Evolutionary conservation across 2,888 invertebrate species (phyloP), one percentile per base, ranked within the genome.

Genomic region (Cryptophagus acutangulus): DNA sequence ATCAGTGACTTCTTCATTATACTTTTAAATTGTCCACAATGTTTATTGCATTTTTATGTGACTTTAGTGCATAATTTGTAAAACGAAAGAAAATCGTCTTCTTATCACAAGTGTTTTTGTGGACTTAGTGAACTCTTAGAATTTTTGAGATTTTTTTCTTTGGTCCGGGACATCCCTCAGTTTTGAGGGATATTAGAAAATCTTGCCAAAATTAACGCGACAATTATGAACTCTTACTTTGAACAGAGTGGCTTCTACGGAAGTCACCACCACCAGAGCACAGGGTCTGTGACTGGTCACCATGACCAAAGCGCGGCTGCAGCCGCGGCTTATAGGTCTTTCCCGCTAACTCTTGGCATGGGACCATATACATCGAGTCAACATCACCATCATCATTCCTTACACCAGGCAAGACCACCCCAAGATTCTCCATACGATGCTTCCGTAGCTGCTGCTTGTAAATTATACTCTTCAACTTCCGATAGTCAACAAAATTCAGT

Each of bases 201-300:
- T 38, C 48, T 43, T 33, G 52, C 40, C 62, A 62, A 62, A 60
- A 62, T 62, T 62, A 61, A 62, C 56, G 59, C 62, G 40, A 54
- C 60, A 58, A 81, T 71, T 71, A 92, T 92, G 92, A 92, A 91
- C 85, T 91, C 91, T 70, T 93, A 92, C 73, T 93, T 92, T 72
- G 92, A 92, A 77, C 92, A 92, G 77, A 86, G 87, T 72, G 91
- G 91, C 72, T 93, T 93, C 77, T 92, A 93, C 76, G 90, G 91
- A 65, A 79, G 84, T 63, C 89, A 90, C 72, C 90, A 90, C 67
- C 84, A 89, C 74, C 84, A 90, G 74, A 78, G 80, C 48, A 77
- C 81, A 56, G 77, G 82, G 45, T 74, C 78, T 70, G 72, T 81
- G 61, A 61, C 76, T 52, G 73, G 74, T 35, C 73, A 73, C 30